Evolutionary conservation across 2,113 vertebrate genomes (phyloP), one percentile per base, ranked within the genome.

Genomic region (Laticauda laticaudata): DNA sequence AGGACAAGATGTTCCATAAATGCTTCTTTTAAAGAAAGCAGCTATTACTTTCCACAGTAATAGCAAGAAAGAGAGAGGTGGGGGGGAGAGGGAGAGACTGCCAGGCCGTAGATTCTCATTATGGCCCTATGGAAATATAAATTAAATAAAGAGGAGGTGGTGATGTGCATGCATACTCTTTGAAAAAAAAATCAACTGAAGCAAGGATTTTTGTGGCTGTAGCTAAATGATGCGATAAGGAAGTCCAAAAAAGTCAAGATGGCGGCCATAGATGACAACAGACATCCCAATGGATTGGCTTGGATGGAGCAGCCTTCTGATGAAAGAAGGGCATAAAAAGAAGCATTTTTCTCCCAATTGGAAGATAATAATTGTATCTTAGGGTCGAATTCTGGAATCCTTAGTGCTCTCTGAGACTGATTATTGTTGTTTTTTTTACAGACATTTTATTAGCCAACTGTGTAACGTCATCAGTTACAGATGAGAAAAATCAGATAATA

Each of bases 31-130:
- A 81, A 81, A 81, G 75, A 43, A 81, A 43, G 75, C 18, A 39
- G 3, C 34, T 43, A 43, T 81, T 43, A 81, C 34, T 39, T 43
- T 81, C 34, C 34, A 43, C 18, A 81, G 7, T 9, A 21, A 43
- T 21, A 39, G 34, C 23, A 59, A 59, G 21, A 57, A 0, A 57
- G 18, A 56, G 18, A 56, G 55, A 21, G 55, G 2, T n/a, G 48
- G 1, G 1, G 9, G 26, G 12, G 26, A 29, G 3, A 34, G 4
- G 8, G 2, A 18, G 0, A 39, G 0, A 75, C 2, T 1, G 34
- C 6, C 69, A 81, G 18, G 34, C 2, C 0, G 1, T 39, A 81
- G n/a, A 34, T 20, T 43, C 34, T 81, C 7, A 43, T 81, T 21
- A 81, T 21, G 6, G 34, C 75, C 34, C 18, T 81, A 43, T 43